Base-by-base conservation (phyloP, 2,797 vertebrate genomes). In the Dermochelys coriacea region DNA sequence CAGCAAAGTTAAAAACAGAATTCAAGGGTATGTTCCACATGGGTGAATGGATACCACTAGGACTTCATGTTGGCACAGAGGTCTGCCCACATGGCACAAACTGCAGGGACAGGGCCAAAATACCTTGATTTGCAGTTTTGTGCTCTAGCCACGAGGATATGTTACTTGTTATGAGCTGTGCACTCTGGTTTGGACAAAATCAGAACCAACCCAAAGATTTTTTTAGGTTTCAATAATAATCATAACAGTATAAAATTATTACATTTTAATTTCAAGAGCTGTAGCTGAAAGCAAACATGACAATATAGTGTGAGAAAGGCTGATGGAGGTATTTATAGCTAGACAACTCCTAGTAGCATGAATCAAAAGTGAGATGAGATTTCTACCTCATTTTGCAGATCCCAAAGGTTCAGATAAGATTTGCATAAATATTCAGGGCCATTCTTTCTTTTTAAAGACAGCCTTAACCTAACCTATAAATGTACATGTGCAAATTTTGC, bases 311-410 rank as follows among this genome's bases (percentile, higher is more conserved):
- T 1, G 0, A 84, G 68, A 82, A 84, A 68, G 8, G 8, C 0
- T 0, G 6, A 21, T 18, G 89, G 64, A 50, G 52, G 34, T 21
- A 34, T 14, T 85, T 96, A 41, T 82, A 71, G 77, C 71, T 61
- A 2, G 1, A 64, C 0, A 0, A 1, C 29, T 47, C 61, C 41
- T 7, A 82, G 82, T 11, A 82, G 50, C 18, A 74, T 21, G 16
- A 23, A 15, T 21, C 71, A 78, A 19, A 86, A 95, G 82, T 0
- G 6, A 34, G 16, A 37, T 80, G 68, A 74, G 37, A 90, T 9
- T 84, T 6, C 10, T 47, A 4, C 7, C 2, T 68, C 23, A 51
- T 54, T 49, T 25, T 80, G 29, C 3, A 59, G 80, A 54, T 64
- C 52, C 25, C 51, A 55, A 37, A 52, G 54, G 31, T 61, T 45